A percentile compares a stretch with the other conserved stretches of the same genome.
phyloP scores from a whole-genome alignment of 2,797 vertebrate genomes.

The Sebastiscus tertius region DNA sequence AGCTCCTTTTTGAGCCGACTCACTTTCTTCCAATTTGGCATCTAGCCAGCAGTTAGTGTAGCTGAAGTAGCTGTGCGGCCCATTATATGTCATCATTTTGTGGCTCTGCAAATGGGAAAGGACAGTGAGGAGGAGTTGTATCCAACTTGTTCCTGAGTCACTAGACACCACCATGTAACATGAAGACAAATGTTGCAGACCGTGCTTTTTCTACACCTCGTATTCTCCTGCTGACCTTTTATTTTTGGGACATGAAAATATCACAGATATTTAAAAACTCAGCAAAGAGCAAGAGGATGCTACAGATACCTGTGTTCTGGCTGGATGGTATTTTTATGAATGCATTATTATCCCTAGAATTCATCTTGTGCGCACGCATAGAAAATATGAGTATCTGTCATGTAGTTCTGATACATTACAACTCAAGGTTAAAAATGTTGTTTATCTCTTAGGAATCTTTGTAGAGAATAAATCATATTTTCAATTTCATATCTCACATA shows the following conservation, averaged over 20 bases:
- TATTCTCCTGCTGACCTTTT: constrained; percentile 51
- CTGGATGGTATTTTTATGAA: not conserved
- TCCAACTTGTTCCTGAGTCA: constrained; percentile 38
- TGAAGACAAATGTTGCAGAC: constrained; percentile 14
- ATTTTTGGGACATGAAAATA: constrained; percentile 40
- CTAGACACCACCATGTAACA: constrained; percentile 20
- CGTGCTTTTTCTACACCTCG: not conserved
- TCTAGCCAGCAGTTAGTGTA: constrained; percentile 43
- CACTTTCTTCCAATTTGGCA: constrained; percentile 57
- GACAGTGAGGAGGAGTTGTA: constrained; percentile 51
- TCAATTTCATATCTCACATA: not conserved
- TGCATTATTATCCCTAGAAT: not conserved
- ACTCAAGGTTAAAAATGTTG: not conserved
- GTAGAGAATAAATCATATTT: not conserved
- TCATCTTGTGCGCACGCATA: not conserved
- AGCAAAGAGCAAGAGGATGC: not conserved
- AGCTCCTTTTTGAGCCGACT: constrained; percentile 44
- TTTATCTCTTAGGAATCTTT: not conserved
- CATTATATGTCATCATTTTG: constrained; percentile 62
- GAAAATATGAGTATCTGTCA: not conserved
- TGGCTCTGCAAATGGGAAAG: constrained; percentile 43
- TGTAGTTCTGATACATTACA: not conserved
- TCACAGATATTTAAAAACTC: constrained; percentile 21
- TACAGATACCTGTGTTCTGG: not conserved
- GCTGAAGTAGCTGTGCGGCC: constrained; percentile 40